Evolutionary conservation across 1,140 invertebrate species (phyloP).

Genomic region (Drosophila kepulauana): DNA sequence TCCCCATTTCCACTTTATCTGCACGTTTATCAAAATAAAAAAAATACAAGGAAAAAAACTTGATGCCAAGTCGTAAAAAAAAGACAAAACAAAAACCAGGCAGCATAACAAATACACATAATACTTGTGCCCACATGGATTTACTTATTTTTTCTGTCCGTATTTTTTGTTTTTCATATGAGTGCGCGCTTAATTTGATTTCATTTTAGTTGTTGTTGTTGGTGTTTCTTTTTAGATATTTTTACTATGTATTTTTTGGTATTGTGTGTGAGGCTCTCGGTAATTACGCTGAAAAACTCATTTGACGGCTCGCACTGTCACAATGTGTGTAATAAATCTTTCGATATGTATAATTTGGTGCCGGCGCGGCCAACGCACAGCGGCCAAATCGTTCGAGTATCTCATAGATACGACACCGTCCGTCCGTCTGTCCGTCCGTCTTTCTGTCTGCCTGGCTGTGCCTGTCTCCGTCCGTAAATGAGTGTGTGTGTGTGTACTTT

Average conservation of each 20-base stretch:
- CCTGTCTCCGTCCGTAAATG: conserved; percentile 38
- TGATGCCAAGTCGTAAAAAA: conserved; percentile 61
- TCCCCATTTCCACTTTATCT: conserved; percentile 58
- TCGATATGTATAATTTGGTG: conserved; percentile 78
- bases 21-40: conserved; percentile 44
- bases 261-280: conserved; percentile 74
- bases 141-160: conserved; percentile 28
- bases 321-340: conserved; percentile 75
- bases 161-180: conserved; percentile 40
- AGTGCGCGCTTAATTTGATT: conserved; percentile 67
- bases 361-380: conserved; percentile 70
- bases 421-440: conserved; percentile 31
- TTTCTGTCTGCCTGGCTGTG: conserved; percentile 26
- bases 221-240: conserved; percentile 40
- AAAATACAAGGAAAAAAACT: conserved; percentile 49
- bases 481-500: conserved; percentile 37
- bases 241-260: conserved; percentile 61
- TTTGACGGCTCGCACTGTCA: conserved; percentile 79
- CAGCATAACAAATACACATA: conserved; percentile 52
- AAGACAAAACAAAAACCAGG: conserved; percentile 28
- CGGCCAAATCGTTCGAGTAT: conserved; percentile 61
- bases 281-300: conserved; percentile 82
- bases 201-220: conserved; percentile 48
- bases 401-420: conserved; percentile 63
- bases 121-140: conserved; percentile 71